phyloP scores from a whole-genome alignment of 2,888 invertebrate species.

The Cephonodes hylas region DNA sequence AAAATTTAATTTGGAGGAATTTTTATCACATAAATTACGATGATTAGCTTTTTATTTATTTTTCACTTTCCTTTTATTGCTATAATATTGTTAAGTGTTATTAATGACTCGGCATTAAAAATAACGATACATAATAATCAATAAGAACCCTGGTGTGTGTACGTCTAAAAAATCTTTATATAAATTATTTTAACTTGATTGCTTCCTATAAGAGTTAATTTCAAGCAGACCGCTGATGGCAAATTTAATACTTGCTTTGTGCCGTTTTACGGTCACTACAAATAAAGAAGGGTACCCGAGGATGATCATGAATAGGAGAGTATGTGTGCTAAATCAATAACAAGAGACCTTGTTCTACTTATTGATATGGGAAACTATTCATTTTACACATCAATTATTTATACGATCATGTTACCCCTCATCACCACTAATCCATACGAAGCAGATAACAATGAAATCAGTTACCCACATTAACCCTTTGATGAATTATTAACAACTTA shows the following conservation, averaged over 20 bases:
- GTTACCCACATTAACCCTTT: constrained; percentile 17
- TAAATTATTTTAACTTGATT: too few species aligned
- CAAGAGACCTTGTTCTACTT: neutral
- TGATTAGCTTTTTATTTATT: neutral
- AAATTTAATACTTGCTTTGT: too few species aligned
- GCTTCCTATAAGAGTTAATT: too few species aligned
- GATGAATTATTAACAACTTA: constrained; percentile 23
- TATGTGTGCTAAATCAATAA: neutral
- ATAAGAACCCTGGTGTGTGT: too few species aligned
- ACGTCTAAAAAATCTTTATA: too few species aligned
- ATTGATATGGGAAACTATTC: neutral
- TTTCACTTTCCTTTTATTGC: neutral
- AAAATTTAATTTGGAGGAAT: constrained; percentile 7
- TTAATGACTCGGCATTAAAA: neutral
- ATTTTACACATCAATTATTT: neutral
- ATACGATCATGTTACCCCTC: neutral
- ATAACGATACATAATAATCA: neutral
- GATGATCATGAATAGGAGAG: too few species aligned
- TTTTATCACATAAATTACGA: neutral
- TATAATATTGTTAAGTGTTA: neutral
- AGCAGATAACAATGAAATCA: constrained; percentile 12
- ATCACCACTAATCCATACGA: neutral
- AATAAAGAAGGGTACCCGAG: too few species aligned
- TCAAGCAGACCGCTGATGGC: too few species aligned
- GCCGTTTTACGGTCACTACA: too few species aligned